Conservation (phyloP, 2,797 vertebrate species). For the Scolopax rusticola region DNA sequence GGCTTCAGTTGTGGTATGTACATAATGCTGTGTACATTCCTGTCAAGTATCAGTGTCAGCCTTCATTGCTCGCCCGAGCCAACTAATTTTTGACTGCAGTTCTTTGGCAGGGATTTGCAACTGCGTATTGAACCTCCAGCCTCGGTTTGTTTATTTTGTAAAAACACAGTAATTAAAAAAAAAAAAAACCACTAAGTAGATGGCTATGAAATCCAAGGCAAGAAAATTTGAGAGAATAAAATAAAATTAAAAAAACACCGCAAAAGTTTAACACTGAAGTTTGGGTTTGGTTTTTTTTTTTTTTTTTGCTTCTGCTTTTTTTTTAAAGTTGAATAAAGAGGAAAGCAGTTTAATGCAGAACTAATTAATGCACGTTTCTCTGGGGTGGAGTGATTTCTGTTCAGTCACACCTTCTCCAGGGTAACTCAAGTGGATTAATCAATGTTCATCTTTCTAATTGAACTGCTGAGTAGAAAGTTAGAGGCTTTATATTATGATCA, state of each 20-base stretch:
- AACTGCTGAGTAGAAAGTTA: background rate
- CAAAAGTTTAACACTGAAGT: background rate
- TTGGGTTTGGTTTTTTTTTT: background rate
- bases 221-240: background rate
- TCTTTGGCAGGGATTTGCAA: constrained; percentile 1
- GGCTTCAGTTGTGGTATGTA: constrained; percentile 3
- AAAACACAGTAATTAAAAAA: background rate
- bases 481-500: background rate
- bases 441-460: constrained; percentile 30
- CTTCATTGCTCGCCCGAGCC: background rate
- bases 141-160: background rate
- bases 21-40: background rate
- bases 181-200: background rate
- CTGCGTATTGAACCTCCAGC: background rate
- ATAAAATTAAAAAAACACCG: background rate
- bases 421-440: constrained; percentile 38
- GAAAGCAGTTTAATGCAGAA: background rate
- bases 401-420: constrained; percentile 21
- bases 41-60: background rate
- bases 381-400: background rate
- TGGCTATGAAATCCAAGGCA: background rate
- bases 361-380: constrained; percentile 13
- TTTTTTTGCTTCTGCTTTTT: background rate
- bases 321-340: background rate
- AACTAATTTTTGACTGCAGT: background rate